Evolutionary conservation across 2,113 vertebrate genomes (phyloP).

Genomic region (Pterocles burchelli): DNA sequence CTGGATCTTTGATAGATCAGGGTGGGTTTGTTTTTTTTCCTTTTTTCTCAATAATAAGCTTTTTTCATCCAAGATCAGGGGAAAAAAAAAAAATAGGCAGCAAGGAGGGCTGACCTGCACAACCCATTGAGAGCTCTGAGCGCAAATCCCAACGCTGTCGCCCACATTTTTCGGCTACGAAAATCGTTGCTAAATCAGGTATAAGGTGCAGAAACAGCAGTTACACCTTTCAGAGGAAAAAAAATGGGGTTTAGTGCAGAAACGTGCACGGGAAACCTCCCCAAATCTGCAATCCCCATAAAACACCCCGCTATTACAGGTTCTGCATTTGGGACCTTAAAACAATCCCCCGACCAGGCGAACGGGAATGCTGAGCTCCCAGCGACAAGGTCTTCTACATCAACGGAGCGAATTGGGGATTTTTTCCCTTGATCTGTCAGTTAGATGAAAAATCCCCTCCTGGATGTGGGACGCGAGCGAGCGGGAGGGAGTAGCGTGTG

Average conservation of each 20-base stretch:
- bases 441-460: not conserved
- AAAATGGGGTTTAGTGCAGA: not conserved
- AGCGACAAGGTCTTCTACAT: not conserved
- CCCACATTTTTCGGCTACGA: not conserved
- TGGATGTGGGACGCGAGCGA: not conserved
- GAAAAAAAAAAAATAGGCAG: not conserved
- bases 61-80: not conserved
- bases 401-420: not conserved
- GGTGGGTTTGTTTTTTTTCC: not conserved
- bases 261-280: not conserved
- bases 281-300: not conserved
- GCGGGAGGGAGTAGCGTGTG: not conserved
- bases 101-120: not conserved
- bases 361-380: not conserved
- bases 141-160: not conserved
- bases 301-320: not conserved
- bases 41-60: not conserved
- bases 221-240: not conserved
- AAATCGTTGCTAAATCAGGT: constrained; percentile 26
- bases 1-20: not conserved
- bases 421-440: constrained; percentile 11
- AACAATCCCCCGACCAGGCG: not conserved
- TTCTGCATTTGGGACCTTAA: not conserved
- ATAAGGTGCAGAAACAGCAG: not conserved
- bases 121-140: not conserved